Evolutionary conservation across 1,140 invertebrate species (phyloP), one percentile per base, ranked within the genome.

Genomic region (Diorhabda carinulata): DNA sequence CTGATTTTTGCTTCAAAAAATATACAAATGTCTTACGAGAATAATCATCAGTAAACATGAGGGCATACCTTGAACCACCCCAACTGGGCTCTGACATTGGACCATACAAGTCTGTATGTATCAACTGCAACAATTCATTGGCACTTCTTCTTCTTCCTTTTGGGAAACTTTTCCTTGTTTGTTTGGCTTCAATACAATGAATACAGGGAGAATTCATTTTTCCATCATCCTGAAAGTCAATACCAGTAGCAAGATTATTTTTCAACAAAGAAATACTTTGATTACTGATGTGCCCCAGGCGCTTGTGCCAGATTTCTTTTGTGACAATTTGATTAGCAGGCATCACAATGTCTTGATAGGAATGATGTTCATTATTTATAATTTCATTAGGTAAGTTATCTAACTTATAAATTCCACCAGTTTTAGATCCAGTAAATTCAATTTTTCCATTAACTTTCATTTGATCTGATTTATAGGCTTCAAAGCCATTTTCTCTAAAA

Each of bases 161-260:
- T 25, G 25, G 25, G 62, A 80, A 80, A 2, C 78, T 73, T 59
- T 76, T 66, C 61, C 76, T 64, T 5, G 71, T 44, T 60, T 77
- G 75, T 61, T 80, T 81, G 25, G 74, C 78, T 68, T 81, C 71
- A 64, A 71, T 76, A 67, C 80, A 81, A 5, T 73, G 60, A 58
- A 65, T 61, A 67, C 78, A 79, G 25, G 68, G 72, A 41, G 58
- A 7, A 40, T 64, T 25, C 60, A 43, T 57, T 71, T n/a, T 44
- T 57, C 4, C 67, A 40, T 52, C 72, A 4, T 59, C 58, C 60
- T 62, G 42, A 57, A 60, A 25, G 7, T 60, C 7, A 25, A 60
- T n/a, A 40, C 58, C 58, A 40, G 25, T 41, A 60, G 42, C 58
- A 60, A 41, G 7, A 60, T 40, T 41, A 67, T 71, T 64, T 61